Evolutionary conservation across 2,888 invertebrate genomes (phyloP), one percentile per base, ranked within the genome.

Genomic region (Caenorhabditis becei): DNA sequence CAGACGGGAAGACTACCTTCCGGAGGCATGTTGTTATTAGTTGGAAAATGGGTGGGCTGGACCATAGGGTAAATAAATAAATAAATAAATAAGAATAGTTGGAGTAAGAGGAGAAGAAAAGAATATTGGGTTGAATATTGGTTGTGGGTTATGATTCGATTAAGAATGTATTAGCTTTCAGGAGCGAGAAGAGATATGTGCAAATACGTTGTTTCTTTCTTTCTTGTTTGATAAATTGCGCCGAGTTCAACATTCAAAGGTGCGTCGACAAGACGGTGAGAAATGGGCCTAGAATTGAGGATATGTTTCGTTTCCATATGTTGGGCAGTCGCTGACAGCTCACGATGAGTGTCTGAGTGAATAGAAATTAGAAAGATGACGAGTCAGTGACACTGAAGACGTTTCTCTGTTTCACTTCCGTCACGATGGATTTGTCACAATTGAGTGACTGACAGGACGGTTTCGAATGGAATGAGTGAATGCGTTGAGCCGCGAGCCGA

Each of bases 141-240:
- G 58, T 32, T 16, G 47, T 53, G 37, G 16, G 32, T 32, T 58
- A 77, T 77, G 71, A 78, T 78, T 78, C 63, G 61, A 78, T 78
- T 78, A 78, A 78, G 66, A 78, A 78, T 78, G 71, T 71, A 78
- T 78, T 78, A 66, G 66, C 24, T 71, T 65, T 41, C 26, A 2
- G 56, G 20, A 62, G n/a, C n/a, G n/a, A n/a, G 35, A 51, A 71
- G 61, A 59, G 26, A 71, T 70, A 71, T 71, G 62, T 63, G 56
- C 54, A 62, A 71, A 62, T 35, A 71, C 71, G 44, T 56, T 71
- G 59, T 58, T 56, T 35, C 58, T n/a, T 32, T 32, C 10, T 32
- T 10, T 32, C 10, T 32, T 32, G 2, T n/a, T 54, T 63, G 71
- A 71, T 71, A 63, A 71, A 71, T 71, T 16, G 62, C 23, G 20